Percentiles rank a stretch among this genome's conserved stretches.
phyloP scores from a whole-genome alignment of 1,140 invertebrate species.

The Penaeus indicus region DNA sequence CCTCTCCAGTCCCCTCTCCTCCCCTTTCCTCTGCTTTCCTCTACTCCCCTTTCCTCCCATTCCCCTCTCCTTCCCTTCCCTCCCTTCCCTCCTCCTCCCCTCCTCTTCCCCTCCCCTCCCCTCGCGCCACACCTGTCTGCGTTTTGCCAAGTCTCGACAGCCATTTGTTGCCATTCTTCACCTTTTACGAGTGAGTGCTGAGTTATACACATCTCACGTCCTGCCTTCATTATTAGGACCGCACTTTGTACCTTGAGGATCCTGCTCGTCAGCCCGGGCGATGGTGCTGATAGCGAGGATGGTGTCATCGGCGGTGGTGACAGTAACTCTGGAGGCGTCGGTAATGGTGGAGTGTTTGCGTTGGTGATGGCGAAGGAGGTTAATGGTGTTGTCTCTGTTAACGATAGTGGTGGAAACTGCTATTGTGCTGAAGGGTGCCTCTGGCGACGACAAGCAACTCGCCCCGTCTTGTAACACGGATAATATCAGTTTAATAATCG shows the following conservation, averaged over 20 bases:
- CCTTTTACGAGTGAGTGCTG: slow-evolving; percentile 38
- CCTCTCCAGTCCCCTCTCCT: not conserved
- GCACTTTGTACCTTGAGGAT: too few species aligned
- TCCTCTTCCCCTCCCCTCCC: slow-evolving; percentile 4
- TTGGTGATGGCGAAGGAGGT: too few species aligned
- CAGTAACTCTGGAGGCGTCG: too few species aligned
- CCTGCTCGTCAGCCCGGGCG: not conserved
- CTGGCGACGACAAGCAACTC: too few species aligned
- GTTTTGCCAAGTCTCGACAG: slow-evolving; percentile 21
- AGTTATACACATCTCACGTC: slow-evolving; percentile 19
- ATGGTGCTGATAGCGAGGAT: slow-evolving; percentile 15
- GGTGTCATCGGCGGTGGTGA: too few species aligned
- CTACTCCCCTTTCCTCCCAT: too few species aligned
- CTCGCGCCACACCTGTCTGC: slow-evolving; percentile 30
- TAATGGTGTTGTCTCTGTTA: too few species aligned
- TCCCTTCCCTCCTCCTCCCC: not conserved
- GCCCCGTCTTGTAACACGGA: too few species aligned
- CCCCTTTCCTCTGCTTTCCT: not conserved
- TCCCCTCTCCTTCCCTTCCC: not conserved
- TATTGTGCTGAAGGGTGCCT: too few species aligned
- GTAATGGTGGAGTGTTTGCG: too few species aligned
- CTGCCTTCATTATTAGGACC: not conserved
- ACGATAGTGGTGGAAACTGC: too few species aligned
- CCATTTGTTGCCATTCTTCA: slow-evolving; percentile 53
- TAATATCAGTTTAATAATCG: too few species aligned